Conservation (phyloP, 2,113 vertebrate genomes). For the Thamnophis sirtalis region DNA sequence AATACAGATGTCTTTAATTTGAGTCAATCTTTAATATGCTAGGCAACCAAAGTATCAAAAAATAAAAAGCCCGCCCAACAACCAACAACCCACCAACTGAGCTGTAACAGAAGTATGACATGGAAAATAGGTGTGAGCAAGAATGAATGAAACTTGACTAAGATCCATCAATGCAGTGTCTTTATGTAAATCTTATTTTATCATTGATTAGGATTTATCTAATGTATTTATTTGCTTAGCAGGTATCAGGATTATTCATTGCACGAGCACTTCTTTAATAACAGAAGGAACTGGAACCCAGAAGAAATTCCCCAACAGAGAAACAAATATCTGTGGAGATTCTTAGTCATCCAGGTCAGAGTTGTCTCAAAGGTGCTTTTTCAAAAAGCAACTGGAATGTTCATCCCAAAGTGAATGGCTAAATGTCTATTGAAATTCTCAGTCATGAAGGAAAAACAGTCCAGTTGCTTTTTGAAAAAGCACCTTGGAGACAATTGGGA, state of each 20-base stretch:
- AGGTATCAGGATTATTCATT: too few relatives aligned
- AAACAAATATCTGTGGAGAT: neutral
- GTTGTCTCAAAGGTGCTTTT: neutral
- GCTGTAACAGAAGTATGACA: neutral
- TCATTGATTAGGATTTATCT: neutral
- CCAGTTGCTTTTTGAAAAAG: neutral
- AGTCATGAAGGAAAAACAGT: neutral
- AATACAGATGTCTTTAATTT: conserved; percentile 33
- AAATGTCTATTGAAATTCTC: neutral
- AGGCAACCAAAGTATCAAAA: neutral
- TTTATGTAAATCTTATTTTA: conserved; percentile 6
- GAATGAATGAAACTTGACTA: neutral
- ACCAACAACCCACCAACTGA: neutral
- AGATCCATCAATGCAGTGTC: neutral
- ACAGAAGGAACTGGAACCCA: neutral
- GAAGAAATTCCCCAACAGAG: neutral
- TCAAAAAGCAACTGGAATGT: neutral
- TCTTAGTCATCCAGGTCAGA: neutral
- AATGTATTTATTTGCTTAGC: neutral
- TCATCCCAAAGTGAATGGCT: neutral
- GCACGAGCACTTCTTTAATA: too few relatives aligned
- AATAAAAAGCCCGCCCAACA: neutral
- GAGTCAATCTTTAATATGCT: conserved; percentile 11
- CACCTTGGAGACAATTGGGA: neutral
- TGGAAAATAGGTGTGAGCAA: neutral